Base-by-base conservation (phyloP, 2,888 invertebrate genomes). In the Lampropteryx suffumata region DNA sequence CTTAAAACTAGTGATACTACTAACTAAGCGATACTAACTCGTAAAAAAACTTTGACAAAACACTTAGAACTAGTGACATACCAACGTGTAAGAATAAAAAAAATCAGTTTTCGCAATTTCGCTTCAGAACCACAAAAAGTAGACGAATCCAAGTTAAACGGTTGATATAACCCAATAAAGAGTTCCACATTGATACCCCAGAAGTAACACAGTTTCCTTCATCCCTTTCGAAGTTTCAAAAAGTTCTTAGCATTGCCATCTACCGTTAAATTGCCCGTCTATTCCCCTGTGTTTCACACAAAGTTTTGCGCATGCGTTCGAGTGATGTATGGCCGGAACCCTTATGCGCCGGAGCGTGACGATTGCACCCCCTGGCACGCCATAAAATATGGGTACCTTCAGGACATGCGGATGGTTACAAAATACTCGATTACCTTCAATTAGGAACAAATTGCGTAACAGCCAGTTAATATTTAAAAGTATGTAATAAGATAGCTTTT, bases 191-290 rank as follows among this genome's bases (percentile, higher is more conserved):
- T 34, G 17, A 29, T 11, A 41, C 33, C 30, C 27, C 41, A 36
- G 30, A 50, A 40, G 33, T 42, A 33, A 30, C 9, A 42, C 33
- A 33, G 36, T 42, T 43, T 17, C 30, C 12, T 13, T 44, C 29
- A 50, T 43, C 36, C 34, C 14, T 52, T 28, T 44, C 40, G 21
- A 60, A 59, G 50, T 50, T 43, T 50, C 58, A 46, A 50, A 59
- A 72, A 67, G 62, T 61, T 57, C 50, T 44, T 14, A 61, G 57
- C 59, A 58, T 40, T 55, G 57, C 53, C 59, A 61, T 61, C 57
- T 57, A 55, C 50, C 58, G 59, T 50, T 68, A 69, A 71, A 71
- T 72, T 74, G 71, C 70, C 69, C 66, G 64, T 61, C 67, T 71
- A 78, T 69, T 62, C 67, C 67, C 68, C 27, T 34, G 75, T 50